A percentile compares a stretch with the other conserved stretches of the same genome.
phyloP scores from a whole-genome alignment of 2,113 vertebrate genomes.

The Phoxinus phoxinus region DNA sequence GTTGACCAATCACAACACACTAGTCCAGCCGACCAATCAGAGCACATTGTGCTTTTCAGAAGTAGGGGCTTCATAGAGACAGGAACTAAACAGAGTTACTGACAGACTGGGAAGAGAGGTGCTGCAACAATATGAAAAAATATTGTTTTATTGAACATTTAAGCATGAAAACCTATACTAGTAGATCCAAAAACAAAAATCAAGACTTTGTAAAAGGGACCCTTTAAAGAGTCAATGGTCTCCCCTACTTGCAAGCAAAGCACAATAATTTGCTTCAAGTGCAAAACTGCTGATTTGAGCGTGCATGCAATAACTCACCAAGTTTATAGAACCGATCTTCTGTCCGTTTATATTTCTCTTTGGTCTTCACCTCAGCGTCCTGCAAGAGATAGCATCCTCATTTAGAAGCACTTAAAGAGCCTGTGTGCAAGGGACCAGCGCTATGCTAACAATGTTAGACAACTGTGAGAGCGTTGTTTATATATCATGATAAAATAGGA shows the following conservation, averaged over 20 bases:
- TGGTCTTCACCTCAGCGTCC: constrained; percentile 82
- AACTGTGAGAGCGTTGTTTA: neutral
- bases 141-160: too few relatives aligned
- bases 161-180: too few relatives aligned
- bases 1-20: too few relatives aligned
- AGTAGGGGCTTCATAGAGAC: too few relatives aligned
- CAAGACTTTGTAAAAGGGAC: too few relatives aligned
- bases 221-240: neutral
- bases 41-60: too few relatives aligned
- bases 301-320: constrained; percentile 74
- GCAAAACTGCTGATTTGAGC: neutral
- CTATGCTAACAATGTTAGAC: neutral
- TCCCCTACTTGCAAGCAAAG: neutral
- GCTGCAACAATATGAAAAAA: too few relatives aligned
- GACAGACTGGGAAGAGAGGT: too few relatives aligned
- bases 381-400: constrained; percentile 49
- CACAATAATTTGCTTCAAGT: neutral
- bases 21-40: too few relatives aligned
- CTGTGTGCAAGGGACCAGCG: neutral
- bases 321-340: constrained; percentile 94
- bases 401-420: neutral
- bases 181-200: too few relatives aligned
- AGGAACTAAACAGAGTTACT: too few relatives aligned
- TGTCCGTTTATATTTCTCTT: constrained; percentile 88
- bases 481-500: neutral